Conservation (phyloP, 1,140 invertebrate species). For the Plectus sambesii region DNA sequence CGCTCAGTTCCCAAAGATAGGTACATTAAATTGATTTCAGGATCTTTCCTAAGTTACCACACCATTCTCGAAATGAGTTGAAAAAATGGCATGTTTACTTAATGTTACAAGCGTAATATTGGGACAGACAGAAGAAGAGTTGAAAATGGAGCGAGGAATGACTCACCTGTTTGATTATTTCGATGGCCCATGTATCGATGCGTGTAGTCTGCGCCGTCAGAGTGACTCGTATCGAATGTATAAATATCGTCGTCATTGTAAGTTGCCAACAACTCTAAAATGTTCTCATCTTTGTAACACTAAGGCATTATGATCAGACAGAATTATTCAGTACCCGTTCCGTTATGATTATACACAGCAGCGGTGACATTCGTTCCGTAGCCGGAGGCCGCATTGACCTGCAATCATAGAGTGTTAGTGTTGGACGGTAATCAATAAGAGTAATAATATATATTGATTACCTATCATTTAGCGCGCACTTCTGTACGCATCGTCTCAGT, state of each 20-base stretch:
- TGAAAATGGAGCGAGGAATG: constrained; percentile 5
- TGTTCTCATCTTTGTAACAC: constrained; percentile 9
- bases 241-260: constrained; percentile 90
- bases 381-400: no score
- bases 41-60: no score
- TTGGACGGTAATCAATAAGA: no score
- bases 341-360: constrained; percentile 79
- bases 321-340: constrained; percentile 48
- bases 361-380: constrained; percentile 63
- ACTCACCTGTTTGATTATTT: constrained; percentile 51
- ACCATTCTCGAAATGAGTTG: constrained; percentile 19
- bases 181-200: constrained; percentile 59
- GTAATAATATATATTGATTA: no score
- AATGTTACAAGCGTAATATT: no score
- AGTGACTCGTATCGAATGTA: constrained; percentile 63
- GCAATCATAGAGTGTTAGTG: no score
- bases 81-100: no score
- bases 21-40: constrained; percentile 8
- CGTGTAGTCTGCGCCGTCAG: constrained; percentile 57
- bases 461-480: no score
- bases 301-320: neutral
- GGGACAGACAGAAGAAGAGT: no score
- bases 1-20: constrained; percentile 7
- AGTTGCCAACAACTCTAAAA: constrained; percentile 69
- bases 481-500: no score